Percentiles rank a stretch among this genome's conserved stretches.
Evolutionary conservation across 2,888 invertebrate genomes (phyloP).

Genomic region (Chrysodeixis includens): DNA sequence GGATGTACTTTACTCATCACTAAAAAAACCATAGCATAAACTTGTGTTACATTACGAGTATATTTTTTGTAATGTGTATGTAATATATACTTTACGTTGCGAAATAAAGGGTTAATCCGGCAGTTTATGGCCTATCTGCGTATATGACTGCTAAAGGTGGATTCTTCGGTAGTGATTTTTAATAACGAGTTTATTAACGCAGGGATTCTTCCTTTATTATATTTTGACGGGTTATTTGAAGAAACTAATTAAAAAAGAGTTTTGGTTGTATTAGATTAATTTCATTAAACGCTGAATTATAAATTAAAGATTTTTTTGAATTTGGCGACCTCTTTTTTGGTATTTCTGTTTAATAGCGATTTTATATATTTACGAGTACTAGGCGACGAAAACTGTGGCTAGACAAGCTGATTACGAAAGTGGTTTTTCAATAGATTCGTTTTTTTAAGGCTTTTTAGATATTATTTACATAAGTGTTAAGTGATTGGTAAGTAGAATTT

Average conservation of each 20-base stretch:
- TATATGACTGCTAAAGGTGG: conserved; percentile 27
- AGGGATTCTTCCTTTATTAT: not conserved
- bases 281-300: conserved; percentile 1
- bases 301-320: not conserved
- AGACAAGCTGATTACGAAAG: not conserved
- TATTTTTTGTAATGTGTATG: too few species aligned
- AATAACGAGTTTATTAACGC: conserved; percentile 18
- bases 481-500: not conserved
- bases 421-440: not conserved
- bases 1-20: too few species aligned
- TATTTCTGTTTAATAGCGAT: not conserved
- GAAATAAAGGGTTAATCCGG: too few species aligned
- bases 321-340: not conserved
- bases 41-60: too few species aligned
- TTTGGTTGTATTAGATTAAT: not conserved
- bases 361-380: too few species aligned
- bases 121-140: conserved; percentile 65
- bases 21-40: too few species aligned
- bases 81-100: too few species aligned
- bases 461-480: not conserved
- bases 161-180: conserved; percentile 18
- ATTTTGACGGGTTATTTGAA: not conserved
- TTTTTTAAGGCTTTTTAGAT: not conserved
- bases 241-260: not conserved
- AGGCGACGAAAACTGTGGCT: not conserved